Evolutionary conservation across 2,113 vertebrate species (phyloP).

Genomic region (Cyprinodon brontotheroides): DNA sequence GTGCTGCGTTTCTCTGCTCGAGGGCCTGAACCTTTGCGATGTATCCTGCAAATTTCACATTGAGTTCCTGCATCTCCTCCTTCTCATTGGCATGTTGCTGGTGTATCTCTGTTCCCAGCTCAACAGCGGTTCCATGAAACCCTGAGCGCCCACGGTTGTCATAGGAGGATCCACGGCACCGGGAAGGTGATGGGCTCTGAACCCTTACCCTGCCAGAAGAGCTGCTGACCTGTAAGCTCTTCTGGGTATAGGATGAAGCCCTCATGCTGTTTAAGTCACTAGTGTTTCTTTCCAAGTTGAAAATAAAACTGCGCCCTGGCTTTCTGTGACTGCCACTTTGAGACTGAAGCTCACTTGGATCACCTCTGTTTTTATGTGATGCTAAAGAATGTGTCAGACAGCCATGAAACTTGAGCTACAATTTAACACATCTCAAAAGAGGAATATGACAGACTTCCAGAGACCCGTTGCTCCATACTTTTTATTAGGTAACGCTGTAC

Average conservation of each 20-base stretch:
- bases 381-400: constrained; percentile 72
- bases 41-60: constrained; percentile 80
- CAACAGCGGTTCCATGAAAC: constrained; percentile 54
- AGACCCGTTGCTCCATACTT: constrained; percentile 46
- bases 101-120: constrained; percentile 75
- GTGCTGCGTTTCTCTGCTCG: constrained; percentile 74
- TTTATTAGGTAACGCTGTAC: constrained; percentile 74
- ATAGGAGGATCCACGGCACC: constrained; percentile 72
- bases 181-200: constrained; percentile 77
- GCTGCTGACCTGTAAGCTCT: constrained; percentile 77
- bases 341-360: constrained; percentile 39
- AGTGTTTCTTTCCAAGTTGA: constrained; percentile 7
- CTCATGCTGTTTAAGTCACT: constrained; percentile 73
- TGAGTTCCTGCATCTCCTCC: constrained; percentile 84
- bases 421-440: constrained; percentile 77
- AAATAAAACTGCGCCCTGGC: constrained; percentile 20
- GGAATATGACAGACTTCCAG: constrained; percentile 68
- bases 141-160: constrained; percentile 67
- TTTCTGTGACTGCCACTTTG: constrained; percentile 17
- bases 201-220: constrained; percentile 72
- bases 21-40: constrained; percentile 82
- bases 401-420: constrained; percentile 69
- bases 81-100: constrained; percentile 78
- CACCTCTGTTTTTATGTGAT: constrained; percentile 71
- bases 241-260: constrained; percentile 77